Evolutionary conservation across 2,888 invertebrate genomes (phyloP), one percentile per base, ranked within the genome.

Genomic region (Ophion obscuratus): DNA sequence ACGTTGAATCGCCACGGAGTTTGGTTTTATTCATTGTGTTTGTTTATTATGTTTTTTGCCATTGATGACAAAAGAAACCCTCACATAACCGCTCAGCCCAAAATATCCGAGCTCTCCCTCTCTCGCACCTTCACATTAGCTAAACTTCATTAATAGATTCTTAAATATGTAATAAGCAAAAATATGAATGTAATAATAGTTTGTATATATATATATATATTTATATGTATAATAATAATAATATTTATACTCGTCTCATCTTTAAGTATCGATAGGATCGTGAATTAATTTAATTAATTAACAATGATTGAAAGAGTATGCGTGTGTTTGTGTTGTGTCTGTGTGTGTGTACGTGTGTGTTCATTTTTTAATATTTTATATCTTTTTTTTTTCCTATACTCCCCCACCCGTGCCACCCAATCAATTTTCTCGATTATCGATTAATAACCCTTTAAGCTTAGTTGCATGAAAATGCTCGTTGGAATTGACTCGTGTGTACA

Each of bases 401-500:
- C 64, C 61, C 61, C 67, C 44, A 14, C 70, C 27, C 24, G 14
- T n/a, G 40, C 17, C 47, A 9, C 57, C n/a, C 36, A 17, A 78
- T 78, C 61, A 44, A 78, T 76, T 77, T 87, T 44, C 44, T 87
- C 77, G 74, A 80, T 85, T 82, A 88, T 89, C 89, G 89, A 91
- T 90, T 91, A 92, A 91, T 92, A 93, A 92, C 89, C 81, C 77
- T 87, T 93, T 92, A 94, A 93, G 93, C 93, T 93, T 93, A 93
- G 88, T 93, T 91, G 93, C 93, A 94, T 94, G 92, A 93, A 93
- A 93, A 94, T 93, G 93, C 93, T 94, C 92, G 92, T 93, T 93
- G 93, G 93, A 93, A 94, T 94, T 94, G 94, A 94, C 94, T 94
- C 93, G 91, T 93, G 93, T 93, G 91, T 93, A 92, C 91, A 93